Percentiles rank a stretch among this genome's conserved stretches.
phyloP scores from a whole-genome alignment of 2,888 invertebrate species.

The Dryocosmus kuriphilus region DNA sequence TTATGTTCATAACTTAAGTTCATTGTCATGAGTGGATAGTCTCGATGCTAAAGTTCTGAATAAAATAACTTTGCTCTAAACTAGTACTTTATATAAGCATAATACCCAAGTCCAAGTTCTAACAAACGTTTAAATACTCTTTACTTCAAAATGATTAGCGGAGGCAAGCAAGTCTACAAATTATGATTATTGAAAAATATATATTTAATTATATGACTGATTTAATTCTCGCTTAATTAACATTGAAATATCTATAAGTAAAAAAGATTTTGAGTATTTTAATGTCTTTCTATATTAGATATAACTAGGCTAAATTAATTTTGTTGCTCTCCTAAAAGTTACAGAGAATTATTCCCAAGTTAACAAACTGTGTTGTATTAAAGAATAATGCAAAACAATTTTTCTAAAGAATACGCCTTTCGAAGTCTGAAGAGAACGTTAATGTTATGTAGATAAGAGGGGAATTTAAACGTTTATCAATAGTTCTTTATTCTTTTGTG shows the following conservation, averaged over 20 bases:
- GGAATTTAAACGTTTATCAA: neutral
- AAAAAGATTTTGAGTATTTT: neutral
- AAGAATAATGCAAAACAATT: neutral
- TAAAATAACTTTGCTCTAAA: too few relatives aligned
- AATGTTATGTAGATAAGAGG: neutral
- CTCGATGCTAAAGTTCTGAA: too few relatives aligned
- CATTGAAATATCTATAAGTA: neutral
- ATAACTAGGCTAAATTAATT: conserved; percentile 13
- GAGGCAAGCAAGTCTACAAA: too few relatives aligned
- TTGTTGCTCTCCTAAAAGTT: neutral
- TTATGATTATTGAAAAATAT: too few relatives aligned
- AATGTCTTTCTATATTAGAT: neutral
- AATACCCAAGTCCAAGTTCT: too few relatives aligned
- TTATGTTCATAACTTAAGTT: too few relatives aligned
- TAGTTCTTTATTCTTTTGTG: neutral
- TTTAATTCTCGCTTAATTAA: neutral
- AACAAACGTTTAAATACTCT: too few relatives aligned
- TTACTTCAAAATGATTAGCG: too few relatives aligned
- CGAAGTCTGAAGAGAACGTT: neutral
- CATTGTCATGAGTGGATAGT: too few relatives aligned
- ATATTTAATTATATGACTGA: too few relatives aligned
- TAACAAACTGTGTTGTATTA: neutral
- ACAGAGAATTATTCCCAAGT: neutral
- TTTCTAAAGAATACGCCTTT: neutral
- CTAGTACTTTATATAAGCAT: too few relatives aligned